phyloP scores from a whole-genome alignment of 2,113 vertebrate genomes.

The Triplophysa siluroides region DNA sequence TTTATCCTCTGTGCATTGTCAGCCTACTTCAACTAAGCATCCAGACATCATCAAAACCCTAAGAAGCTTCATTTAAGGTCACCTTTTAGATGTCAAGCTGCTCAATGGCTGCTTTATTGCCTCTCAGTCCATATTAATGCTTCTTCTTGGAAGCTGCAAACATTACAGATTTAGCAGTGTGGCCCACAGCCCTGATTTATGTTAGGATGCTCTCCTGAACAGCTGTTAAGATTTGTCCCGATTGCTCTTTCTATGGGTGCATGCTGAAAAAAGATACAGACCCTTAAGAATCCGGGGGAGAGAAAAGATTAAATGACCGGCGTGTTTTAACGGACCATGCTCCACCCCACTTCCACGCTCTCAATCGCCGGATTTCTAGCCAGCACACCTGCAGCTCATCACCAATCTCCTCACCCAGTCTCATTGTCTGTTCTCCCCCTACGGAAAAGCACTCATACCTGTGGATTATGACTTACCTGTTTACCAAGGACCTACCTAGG shows the following conservation, averaged over 20 bases:
- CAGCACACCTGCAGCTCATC: too few relatives aligned
- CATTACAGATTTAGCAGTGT: slow-evolving; percentile 55
- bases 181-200: slow-evolving; percentile 54
- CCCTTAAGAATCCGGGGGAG: not conserved
- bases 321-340: too few relatives aligned
- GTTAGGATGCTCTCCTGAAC: not conserved
- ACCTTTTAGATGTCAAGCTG: slow-evolving; percentile 66
- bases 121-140: slow-evolving; percentile 58
- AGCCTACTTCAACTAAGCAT: not conserved
- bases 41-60: not conserved
- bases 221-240: not conserved
- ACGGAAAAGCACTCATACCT: too few relatives aligned
- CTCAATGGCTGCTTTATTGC: slow-evolving; percentile 61
- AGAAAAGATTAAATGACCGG: not conserved
- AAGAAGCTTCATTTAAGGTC: slow-evolving; percentile 10
- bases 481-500: too few relatives aligned
- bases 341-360: too few relatives aligned
- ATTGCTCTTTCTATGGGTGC: not conserved
- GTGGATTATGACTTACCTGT: too few relatives aligned
- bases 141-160: slow-evolving; percentile 49
- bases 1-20: not conserved
- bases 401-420: too few relatives aligned
- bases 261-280: not conserved
- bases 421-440: too few relatives aligned
- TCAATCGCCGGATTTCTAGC: too few relatives aligned